Evolutionary conservation across 64 coral and sea anemone genomes (phyloP).

Genomic region (Trachythela sp.): DNA sequence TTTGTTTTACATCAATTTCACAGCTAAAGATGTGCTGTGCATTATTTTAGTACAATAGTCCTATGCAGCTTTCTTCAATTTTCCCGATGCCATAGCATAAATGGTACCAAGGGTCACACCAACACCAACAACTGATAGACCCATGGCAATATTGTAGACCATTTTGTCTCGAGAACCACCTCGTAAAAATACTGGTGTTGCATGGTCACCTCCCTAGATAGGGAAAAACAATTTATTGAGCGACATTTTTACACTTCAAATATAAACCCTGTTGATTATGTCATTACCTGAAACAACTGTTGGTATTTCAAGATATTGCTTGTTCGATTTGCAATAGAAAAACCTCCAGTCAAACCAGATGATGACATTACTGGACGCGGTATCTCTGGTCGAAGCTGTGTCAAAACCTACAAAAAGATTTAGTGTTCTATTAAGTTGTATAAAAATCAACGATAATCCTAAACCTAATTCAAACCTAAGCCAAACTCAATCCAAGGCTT

Average conservation of each 20-base stretch:
- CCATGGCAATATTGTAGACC: slow-evolving; percentile 6
- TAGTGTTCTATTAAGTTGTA: neutral
- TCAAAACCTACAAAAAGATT: neutral
- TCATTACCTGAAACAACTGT: neutral
- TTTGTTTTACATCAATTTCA: neutral
- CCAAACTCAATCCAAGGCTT: no score
- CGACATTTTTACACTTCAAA: neutral
- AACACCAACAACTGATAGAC: neutral
- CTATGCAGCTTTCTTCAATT: neutral
- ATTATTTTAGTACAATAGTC: neutral
- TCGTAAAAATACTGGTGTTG: neutral
- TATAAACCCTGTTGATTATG: neutral
- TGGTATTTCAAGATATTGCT: slow-evolving; percentile 12
- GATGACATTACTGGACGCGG: neutral
- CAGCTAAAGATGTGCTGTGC: neutral
- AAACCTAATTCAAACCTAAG: no score
- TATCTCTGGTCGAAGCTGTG: neutral
- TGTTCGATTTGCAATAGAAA: neutral
- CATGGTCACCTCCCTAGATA: neutral
- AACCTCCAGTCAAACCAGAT: neutral
- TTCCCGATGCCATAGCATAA: slow-evolving; percentile 1
- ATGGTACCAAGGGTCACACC: neutral
- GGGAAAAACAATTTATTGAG: neutral
- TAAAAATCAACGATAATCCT: no score
- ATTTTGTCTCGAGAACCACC: slow-evolving; percentile 18